Base-by-base conservation (phyloP, 92 coral and sea anemone genomes). In the Pocillopora grandis region DNA sequence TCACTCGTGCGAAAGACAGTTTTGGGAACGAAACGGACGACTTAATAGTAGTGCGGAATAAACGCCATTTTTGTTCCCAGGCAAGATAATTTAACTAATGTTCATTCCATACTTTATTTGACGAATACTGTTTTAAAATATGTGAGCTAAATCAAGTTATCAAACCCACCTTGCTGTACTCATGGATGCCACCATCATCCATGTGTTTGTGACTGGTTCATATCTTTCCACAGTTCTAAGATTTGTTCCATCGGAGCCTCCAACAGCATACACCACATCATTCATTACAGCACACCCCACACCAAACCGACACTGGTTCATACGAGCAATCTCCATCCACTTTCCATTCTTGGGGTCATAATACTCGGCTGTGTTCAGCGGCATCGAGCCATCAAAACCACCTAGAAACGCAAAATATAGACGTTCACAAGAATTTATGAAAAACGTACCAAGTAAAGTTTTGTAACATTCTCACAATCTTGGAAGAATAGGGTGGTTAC, bases 311-410 rank as follows among this genome's bases (percentile, higher is more conserved):
- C 98, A 92, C 83, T 96, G 98, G 70, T 96, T 96, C 98, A 96
- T 96, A 49, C 96, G 94, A 23, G 98, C 74, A 57, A 96, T 91
- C 88, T 94, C 97, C 19, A 90, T 92, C 98, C 98, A 96, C 75
- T 93, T 95, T 9, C 94, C 91, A 5, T 91, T 85, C 59, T 94
- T 92, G 14, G 98, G 94, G 65, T 96, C 98, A 48, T 92, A 94
- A 36, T 94, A 96, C 49, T 96, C 98, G n/a, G 98, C 98, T 61
- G 98, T 96, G 79, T 96, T 96, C 5, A 96, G 90, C 1, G 98
- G 98, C 98, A 96, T 96, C 17, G 98, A 96, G 73, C 98, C 98
- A 66, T 96, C 98, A 76, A 96, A 96, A n/a, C 98, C 98, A 87
- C 98, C 98, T 96, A 73, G 3, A 23, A 76, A 62, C 2, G 27